A percentile compares a stretch with the other conserved stretches of the same genome.
Evolutionary conservation across 2,113 vertebrate species (phyloP).

Genomic region (Nothocercus nigrocapillus): DNA sequence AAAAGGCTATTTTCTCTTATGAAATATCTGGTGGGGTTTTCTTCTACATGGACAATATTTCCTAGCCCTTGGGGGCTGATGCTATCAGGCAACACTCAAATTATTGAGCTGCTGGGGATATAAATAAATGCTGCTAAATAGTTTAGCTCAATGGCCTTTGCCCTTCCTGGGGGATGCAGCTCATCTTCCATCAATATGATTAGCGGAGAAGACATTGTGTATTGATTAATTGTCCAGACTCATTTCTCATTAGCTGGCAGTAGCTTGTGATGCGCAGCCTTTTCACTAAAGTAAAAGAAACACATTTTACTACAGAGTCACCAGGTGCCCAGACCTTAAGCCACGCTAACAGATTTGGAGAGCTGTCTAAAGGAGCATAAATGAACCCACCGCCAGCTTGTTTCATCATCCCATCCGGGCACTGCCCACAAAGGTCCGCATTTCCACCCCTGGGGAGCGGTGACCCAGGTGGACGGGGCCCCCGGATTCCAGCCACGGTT

Average conservation of each 20-base stretch:
- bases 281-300: background rate
- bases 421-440: background rate
- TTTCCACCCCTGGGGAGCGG: background rate
- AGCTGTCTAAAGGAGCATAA: background rate
- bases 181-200: conserved; percentile 52
- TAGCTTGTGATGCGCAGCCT: background rate
- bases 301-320: background rate
- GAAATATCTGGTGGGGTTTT: background rate
- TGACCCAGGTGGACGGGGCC: conserved; percentile 14
- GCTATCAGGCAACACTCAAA: conserved; percentile 16
- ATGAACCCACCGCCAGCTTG: background rate
- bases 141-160: conserved; percentile 41
- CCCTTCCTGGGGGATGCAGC: conserved; percentile 24
- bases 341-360: background rate
- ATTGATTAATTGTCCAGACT: conserved; percentile 56
- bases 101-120: conserved; percentile 35
- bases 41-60: background rate
- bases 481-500: conserved; percentile 1
- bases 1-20: background rate
- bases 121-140: conserved; percentile 52
- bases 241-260: conserved; percentile 32
- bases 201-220: conserved; percentile 35
- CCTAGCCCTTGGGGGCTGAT: background rate
- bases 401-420: background rate
- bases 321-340: background rate